A percentile compares a stretch with the other conserved stretches of the same genome.
Evolutionary conservation across 2,113 vertebrate genomes (phyloP).

Genomic region (Gambusia affinis): DNA sequence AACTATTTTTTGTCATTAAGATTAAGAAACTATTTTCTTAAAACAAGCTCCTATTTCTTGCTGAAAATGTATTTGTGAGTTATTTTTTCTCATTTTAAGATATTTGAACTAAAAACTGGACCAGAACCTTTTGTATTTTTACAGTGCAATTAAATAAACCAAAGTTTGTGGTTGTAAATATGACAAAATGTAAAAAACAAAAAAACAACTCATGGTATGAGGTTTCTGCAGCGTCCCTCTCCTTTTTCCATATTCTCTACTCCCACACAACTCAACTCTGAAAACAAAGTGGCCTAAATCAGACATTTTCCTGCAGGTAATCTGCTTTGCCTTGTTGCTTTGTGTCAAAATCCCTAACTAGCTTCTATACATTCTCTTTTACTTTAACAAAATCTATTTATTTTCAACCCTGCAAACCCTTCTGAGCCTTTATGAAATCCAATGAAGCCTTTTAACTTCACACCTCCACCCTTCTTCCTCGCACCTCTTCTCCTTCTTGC

Average conservation of each 20-base stretch:
- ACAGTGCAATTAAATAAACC: no score
- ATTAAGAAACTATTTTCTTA: no score
- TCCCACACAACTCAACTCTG: background rate
- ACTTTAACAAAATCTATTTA: slow-evolving; percentile 65
- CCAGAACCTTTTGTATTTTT: no score
- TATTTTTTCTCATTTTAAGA: no score
- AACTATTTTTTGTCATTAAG: no score
- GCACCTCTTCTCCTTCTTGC: slow-evolving; percentile 20
- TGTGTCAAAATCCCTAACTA: slow-evolving; percentile 44
- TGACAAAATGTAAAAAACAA: no score
- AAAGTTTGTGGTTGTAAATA: no score
- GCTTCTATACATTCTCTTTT: slow-evolving; percentile 31
- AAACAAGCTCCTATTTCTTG: no score
- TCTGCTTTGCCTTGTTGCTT: slow-evolving; percentile 35
- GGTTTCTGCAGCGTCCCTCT: no score
- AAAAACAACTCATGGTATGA: no score
- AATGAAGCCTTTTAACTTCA: slow-evolving; percentile 60
- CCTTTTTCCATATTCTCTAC: background rate
- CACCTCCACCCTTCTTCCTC: slow-evolving; percentile 32
- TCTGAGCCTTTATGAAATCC: slow-evolving; percentile 52
- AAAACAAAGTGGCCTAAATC: slow-evolving; percentile 27
- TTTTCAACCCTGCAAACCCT: slow-evolving; percentile 49
- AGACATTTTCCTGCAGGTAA: slow-evolving; percentile 24
- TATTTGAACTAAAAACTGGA: no score
- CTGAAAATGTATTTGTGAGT: no score